Conservation (phyloP, 37 sponge, comb jelly and placozoan species). For the Cladorhizidae sp. region DNA sequence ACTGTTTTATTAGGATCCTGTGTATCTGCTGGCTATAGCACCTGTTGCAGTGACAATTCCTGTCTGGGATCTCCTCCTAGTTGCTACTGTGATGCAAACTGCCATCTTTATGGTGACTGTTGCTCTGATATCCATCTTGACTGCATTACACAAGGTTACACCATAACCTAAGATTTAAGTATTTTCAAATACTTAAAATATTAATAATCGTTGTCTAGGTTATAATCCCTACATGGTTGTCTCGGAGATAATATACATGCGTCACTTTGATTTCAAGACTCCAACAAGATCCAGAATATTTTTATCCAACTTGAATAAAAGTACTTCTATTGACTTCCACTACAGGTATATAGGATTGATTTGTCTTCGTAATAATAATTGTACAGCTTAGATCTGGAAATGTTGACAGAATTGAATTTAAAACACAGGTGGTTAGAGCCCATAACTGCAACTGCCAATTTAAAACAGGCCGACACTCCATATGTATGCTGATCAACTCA, state of each 20-base stretch:
- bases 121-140: constrained; percentile 3
- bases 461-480: too few relatives aligned
- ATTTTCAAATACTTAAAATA: too few relatives aligned
- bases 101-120: constrained; percentile 26
- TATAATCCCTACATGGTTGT: neutral
- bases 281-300: neutral
- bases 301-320: neutral
- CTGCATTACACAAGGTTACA: neutral
- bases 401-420: too few relatives aligned
- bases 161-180: neutral
- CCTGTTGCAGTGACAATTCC: constrained; percentile 1
- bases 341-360: neutral
- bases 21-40: constrained; percentile 10
- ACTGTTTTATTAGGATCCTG: constrained; percentile 23
- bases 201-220: too few relatives aligned
- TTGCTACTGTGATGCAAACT: constrained; percentile 41
- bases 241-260: neutral
- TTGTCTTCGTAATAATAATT: too few relatives aligned
- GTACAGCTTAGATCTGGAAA: too few relatives aligned
- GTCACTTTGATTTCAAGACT: neutral
- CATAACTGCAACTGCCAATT: too few relatives aligned
- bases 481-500: too few relatives aligned
- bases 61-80: constrained; percentile 22
- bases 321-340: neutral
- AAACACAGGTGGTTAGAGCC: too few relatives aligned